Evolutionary conservation across 2,888 invertebrate species (phyloP).

Genomic region (Drosophila melanosoma): DNA sequence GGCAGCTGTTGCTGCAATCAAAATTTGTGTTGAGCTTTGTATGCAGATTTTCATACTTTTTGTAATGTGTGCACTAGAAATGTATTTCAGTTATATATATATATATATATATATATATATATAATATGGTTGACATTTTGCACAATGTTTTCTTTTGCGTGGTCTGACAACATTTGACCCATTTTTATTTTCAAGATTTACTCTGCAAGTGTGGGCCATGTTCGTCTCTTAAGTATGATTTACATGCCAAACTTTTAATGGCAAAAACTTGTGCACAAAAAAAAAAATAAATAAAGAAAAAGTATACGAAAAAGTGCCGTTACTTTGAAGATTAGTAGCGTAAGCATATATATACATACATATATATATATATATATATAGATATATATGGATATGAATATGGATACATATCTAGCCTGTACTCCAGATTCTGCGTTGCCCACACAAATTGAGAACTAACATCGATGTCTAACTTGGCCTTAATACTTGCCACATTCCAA

Average conservation of each 20-base stretch:
- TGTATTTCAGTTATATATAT: conserved; percentile 9
- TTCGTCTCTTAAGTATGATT: conserved; percentile 50
- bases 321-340: conserved; percentile 17
- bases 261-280: conserved; percentile 43
- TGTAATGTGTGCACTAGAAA: conserved; percentile 11
- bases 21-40: conserved; percentile 20
- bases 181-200: conserved; percentile 19
- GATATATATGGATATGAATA: not conserved
- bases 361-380: not conserved
- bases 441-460: not conserved
- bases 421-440: not conserved
- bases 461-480: not conserved
- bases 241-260: conserved; percentile 60
- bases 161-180: conserved; percentile 36
- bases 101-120: not conserved
- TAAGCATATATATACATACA: not conserved
- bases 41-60: conserved; percentile 25
- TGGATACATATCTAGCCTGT: not conserved
- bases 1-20: conserved; percentile 31
- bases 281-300: not conserved
- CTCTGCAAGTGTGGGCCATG: conserved; percentile 2
- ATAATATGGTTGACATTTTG: conserved; percentile 20
- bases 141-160: conserved; percentile 4
- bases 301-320: conserved; percentile 6
- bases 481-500: not conserved